A percentile compares a stretch with the other conserved stretches of the same genome.
Evolutionary conservation across 2,113 vertebrate genomes (phyloP).

Genomic region (Elgaria multicarinata): DNA sequence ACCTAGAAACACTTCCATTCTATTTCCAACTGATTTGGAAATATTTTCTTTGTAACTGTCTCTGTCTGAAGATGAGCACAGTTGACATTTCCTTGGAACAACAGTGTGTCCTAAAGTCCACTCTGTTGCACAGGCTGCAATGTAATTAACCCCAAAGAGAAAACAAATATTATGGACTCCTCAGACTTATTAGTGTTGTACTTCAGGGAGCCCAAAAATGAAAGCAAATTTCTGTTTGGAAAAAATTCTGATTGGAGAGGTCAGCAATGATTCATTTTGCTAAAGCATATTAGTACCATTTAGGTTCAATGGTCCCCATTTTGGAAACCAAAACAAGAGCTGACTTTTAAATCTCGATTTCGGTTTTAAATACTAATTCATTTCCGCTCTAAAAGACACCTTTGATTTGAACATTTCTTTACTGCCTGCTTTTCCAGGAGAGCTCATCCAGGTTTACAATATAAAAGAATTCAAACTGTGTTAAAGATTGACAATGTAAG

Average conservation of each 20-base stretch:
- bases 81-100: not conserved
- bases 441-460: not conserved
- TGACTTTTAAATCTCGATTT: not conserved
- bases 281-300: not conserved
- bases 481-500: not conserved
- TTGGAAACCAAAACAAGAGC: not conserved
- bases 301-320: not conserved
- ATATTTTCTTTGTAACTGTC: not conserved
- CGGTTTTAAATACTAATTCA: not conserved
- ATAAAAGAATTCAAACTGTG: not conserved
- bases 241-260: not conserved
- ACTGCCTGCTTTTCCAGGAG: not conserved
- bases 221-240: not conserved
- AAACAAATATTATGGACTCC: not conserved
- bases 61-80: not conserved
- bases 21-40: not conserved
- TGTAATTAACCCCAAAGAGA: not conserved
- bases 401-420: not conserved
- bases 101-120: not conserved
- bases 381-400: not conserved
- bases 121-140: not conserved
- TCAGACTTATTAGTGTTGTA: not conserved
- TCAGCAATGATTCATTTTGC: not conserved
- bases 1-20: slow-evolving; percentile 4
- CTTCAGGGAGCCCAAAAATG: no score